Evolutionary conservation across 1,140 invertebrate genomes (phyloP).

Genomic region (Triops longicaudatus): DNA sequence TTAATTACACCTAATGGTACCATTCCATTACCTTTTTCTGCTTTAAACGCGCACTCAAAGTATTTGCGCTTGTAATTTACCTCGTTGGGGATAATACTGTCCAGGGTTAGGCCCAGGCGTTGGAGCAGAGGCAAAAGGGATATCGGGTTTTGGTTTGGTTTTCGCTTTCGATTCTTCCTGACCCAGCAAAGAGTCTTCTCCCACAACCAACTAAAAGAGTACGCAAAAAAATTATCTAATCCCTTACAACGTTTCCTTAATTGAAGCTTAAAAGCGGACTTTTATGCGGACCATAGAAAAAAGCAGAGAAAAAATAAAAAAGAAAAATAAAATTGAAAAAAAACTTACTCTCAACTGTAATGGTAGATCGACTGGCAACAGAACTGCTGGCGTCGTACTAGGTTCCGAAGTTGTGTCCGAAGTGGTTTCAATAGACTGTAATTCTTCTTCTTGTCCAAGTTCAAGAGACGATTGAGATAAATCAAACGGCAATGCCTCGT

Average conservation of each 20-base stretch:
- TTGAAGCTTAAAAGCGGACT: not conserved
- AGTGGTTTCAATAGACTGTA: not conserved
- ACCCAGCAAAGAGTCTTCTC: constrained; percentile 31
- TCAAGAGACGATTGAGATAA: not conserved
- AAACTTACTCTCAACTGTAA: constrained; percentile 30
- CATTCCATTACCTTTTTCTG: not conserved
- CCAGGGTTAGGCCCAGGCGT: not conserved
- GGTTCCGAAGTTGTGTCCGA: not conserved
- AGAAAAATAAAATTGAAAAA: not conserved
- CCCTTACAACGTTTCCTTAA: not conserved
- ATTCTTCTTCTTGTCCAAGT: not conserved
- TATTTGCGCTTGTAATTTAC: constrained; percentile 22
- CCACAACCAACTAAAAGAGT: constrained; percentile 31
- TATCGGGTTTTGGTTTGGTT: not conserved
- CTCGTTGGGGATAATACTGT: constrained; percentile 4
- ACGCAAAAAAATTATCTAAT: constrained; percentile 3
- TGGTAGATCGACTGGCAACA: constrained; percentile 31
- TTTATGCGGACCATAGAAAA: too few relatives aligned
- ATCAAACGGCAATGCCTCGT: not conserved
- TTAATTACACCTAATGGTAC: not conserved
- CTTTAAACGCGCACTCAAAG: not conserved
- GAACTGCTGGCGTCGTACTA: not conserved
- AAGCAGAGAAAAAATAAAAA: too few relatives aligned
- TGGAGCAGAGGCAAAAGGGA: not conserved
- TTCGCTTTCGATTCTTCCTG: constrained; percentile 17